These are phyloP conservation scores for Crambe crambe DNA, from an alignment of 37 sponge, comb jelly and placozoan genomes.

Conservation along the genomic window DNA sequence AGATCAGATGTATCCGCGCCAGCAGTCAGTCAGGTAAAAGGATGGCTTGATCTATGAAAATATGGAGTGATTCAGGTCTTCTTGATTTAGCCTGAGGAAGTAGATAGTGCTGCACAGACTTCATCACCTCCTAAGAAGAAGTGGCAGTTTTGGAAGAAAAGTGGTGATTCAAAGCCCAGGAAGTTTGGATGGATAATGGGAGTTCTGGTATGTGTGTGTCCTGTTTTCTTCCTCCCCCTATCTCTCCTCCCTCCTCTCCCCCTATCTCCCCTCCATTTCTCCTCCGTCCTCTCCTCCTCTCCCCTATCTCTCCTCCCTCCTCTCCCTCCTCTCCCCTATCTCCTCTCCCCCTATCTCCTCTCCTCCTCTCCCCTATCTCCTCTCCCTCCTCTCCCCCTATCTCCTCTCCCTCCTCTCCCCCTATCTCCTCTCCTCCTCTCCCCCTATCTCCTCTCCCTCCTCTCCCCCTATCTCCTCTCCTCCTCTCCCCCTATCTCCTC, in stretches of 20 bases:
- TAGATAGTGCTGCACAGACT: slow-evolving; percentile 2
- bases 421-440: not conserved
- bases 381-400: not conserved
- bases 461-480: not conserved
- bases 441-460: not conserved
- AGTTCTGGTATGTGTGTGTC: slow-evolving; percentile 48
- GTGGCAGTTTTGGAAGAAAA: slow-evolving; percentile 50
- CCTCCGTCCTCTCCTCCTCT: not conserved
- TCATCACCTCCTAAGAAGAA: slow-evolving; percentile 4
- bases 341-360: not conserved
- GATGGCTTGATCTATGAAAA: not conserved
- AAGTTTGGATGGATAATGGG: slow-evolving; percentile 86
- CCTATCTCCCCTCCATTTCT: not conserved
- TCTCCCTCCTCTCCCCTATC: not conserved
- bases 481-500: not conserved
- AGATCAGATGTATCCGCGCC: not conserved
- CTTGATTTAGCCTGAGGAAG: not conserved
- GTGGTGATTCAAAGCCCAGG: slow-evolving; percentile 33
- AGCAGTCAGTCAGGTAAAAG: not conserved
- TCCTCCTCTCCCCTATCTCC: not conserved
- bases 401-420: not conserved
- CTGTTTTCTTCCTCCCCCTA: not conserved
- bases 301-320: not conserved
- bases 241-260: not conserved
- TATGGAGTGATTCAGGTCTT: not conserved